Conservation (phyloP, 2,113 vertebrate genomes). For the Phodopus roborovskii region DNA sequence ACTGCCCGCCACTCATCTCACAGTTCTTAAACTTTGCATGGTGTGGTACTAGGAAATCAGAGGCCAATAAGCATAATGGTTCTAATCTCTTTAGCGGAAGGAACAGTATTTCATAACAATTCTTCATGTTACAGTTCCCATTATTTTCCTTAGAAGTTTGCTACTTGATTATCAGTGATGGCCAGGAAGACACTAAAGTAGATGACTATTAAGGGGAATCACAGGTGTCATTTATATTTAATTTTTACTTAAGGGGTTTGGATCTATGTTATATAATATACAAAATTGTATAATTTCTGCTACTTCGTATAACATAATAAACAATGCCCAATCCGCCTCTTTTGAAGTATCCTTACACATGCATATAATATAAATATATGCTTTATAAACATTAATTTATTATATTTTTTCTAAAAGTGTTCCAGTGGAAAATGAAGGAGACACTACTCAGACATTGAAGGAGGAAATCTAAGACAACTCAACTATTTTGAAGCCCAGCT, state of each 20-base stretch:
- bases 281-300: not conserved
- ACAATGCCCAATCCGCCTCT: not conserved
- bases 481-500: not conserved
- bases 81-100: not conserved
- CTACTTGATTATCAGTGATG: not conserved
- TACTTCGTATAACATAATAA: not conserved
- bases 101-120: not conserved
- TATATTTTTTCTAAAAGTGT: conserved; percentile 8
- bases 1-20: not conserved
- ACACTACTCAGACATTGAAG: not conserved
- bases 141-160: not conserved
- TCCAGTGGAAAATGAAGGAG: not conserved
- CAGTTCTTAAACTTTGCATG: not conserved
- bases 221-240: not conserved
- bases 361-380: not conserved
- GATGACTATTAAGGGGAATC: not conserved
- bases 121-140: not conserved
- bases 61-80: not conserved
- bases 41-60: not conserved
- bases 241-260: not conserved
- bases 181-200: not conserved
- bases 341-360: too few species aligned
- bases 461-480: not conserved
- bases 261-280: not conserved
- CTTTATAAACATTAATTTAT: not conserved